phyloP scores from a whole-genome alignment of 2,113 vertebrate species.

The Pyrgilauda ruficollis region DNA sequence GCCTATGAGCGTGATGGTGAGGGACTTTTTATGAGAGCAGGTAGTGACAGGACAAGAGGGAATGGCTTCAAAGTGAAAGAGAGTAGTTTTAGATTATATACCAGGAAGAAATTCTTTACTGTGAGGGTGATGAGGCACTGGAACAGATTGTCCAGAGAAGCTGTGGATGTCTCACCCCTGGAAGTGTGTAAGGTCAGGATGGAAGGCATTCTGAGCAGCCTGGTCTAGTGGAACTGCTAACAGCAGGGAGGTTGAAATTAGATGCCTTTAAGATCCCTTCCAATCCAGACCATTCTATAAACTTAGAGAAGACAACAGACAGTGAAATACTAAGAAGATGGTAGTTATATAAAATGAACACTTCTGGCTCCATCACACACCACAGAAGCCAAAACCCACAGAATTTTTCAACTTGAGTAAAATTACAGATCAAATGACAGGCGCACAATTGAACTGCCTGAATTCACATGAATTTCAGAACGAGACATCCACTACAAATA shows the following conservation, averaged over 20 bases:
- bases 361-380: not conserved
- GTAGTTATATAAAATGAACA: not conserved
- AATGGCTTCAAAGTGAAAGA: not conserved
- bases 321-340: not conserved
- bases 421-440: not conserved
- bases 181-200: not conserved
- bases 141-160: not conserved
- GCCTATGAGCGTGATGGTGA: fast-evolving
- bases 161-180: not conserved
- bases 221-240: not conserved
- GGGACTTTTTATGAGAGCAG: not conserved
- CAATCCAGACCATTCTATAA: not conserved
- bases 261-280: not conserved
- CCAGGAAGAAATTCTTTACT: not conserved
- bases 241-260: not conserved
- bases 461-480: not conserved
- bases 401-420: not conserved
- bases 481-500: not conserved
- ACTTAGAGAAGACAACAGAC: not conserved
- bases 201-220: not conserved
- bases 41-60: not conserved
- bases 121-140: not conserved
- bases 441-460: not conserved
- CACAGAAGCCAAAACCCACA: not conserved
- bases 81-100: not conserved